Evolutionary conservation across 92 coral and sea anemone species (phyloP).

Genomic region (Scolanthus callimorphus): DNA sequence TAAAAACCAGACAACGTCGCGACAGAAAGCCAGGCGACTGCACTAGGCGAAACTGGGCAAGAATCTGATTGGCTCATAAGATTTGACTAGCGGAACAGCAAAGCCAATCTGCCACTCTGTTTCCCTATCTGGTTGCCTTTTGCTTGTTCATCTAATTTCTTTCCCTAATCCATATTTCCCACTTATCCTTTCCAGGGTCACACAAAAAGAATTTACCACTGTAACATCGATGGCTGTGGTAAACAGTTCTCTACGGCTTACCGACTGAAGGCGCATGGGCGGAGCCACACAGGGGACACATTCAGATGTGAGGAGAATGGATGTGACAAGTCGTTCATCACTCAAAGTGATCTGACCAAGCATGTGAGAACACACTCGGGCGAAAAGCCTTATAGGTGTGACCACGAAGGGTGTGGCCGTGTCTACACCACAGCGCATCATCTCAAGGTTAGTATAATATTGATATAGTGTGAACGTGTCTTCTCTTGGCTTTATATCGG

Average conservation of each 20-base stretch:
- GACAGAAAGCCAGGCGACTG: no score
- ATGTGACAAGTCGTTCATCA: slow-evolving; percentile 90
- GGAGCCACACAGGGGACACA: slow-evolving; percentile 99
- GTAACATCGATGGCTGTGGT: slow-evolving; percentile 92
- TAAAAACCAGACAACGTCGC: no score
- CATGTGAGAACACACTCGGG: slow-evolving; percentile 97
- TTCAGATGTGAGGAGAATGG: slow-evolving; percentile 89
- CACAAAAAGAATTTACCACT: slow-evolving; percentile 91
- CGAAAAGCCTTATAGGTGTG: slow-evolving; percentile 88
- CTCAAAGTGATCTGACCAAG: slow-evolving; percentile 97
- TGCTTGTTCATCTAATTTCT: no score
- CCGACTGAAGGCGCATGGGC: slow-evolving; percentile 93
- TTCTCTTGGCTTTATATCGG: no score
- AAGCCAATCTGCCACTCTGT: no score
- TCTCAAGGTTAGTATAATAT: slow-evolving; percentile 90
- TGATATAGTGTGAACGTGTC: no score
- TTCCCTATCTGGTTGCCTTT: no score
- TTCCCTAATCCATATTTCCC: background rate
- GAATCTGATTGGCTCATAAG: no score
- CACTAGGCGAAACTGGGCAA: no score
- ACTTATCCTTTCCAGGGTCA: slow-evolving; percentile 22
- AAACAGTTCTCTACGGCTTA: slow-evolving; percentile 97
- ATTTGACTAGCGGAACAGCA: no score
- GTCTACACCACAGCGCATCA: slow-evolving; percentile 99
- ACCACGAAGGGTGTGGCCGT: slow-evolving; percentile 89